Percentiles rank a stretch among this genome's conserved stretches.
Conservation (phyloP, 2,797 vertebrate genomes). For the Okamejei kenojei region DNA sequence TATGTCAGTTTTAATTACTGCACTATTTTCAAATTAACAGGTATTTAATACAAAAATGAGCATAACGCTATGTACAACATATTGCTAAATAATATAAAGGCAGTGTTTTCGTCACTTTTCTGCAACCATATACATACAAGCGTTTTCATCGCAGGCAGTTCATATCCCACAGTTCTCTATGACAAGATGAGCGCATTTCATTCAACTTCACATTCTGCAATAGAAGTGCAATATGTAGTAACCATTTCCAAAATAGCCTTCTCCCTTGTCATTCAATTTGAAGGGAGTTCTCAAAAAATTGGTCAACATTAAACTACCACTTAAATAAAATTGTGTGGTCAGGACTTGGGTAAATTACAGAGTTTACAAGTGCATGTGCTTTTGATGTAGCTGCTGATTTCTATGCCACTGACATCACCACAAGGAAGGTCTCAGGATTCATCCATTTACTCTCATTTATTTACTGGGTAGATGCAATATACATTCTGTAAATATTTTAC, state of each 20-base stretch:
- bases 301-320: constrained; percentile 37
- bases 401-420: constrained; percentile 20
- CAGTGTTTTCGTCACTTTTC: constrained; percentile 82
- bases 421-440: constrained; percentile 34
- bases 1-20: constrained; percentile 80
- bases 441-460: constrained; percentile 32
- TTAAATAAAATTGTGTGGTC: constrained; percentile 13
- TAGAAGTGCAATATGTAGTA: constrained; percentile 58
- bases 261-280: constrained; percentile 31
- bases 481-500: constrained; percentile 37
- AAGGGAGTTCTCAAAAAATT: constrained; percentile 26
- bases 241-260: constrained; percentile 34
- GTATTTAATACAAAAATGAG: constrained; percentile 87
- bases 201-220: constrained; percentile 57
- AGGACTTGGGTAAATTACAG: constrained; percentile 34
- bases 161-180: constrained; percentile 54
- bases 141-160: constrained; percentile 42
- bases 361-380: constrained; percentile 36
- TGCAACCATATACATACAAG: constrained; percentile 84
- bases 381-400: constrained; percentile 35
- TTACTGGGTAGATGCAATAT: constrained; percentile 33
- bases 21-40: constrained; percentile 82
- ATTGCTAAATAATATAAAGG: constrained; percentile 99
- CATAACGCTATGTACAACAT: constrained; percentile 96
- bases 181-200: constrained; percentile 59